Base-by-base conservation (phyloP, 2,888 invertebrate species). In the Chrysina gloriosa region DNA sequence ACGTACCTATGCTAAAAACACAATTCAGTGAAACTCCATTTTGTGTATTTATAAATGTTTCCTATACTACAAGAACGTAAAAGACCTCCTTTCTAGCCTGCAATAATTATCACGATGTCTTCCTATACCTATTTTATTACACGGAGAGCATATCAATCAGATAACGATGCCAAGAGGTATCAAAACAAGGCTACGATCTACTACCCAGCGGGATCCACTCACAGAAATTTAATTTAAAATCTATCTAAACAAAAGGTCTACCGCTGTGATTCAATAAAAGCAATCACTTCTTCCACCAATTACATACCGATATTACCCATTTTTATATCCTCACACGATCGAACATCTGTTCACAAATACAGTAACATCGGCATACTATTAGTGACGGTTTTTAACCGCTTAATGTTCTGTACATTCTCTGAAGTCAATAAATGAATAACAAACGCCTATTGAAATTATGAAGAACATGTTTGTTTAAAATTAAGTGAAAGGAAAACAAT, bases 211-310 rank as follows among this genome's bases (percentile, higher is more conserved):
- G 72, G 73, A 58, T 69, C 67, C 69, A 69, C 70, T 68, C 72
- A 69, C 66, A 69, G 72, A 79, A 79, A 79, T 80, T 80, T 79
- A 80, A 79, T 80, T 79, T 80, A 77, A 77, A 78, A 76, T 78
- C 77, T 73, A 76, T 75, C 77, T 76, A 74, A 78, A 80, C 77
- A 80, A 79, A 77, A 77, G 77, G 78, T 76, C 79, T 72, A 77
- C 80, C 79, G 80, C 80, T 80, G 81, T 70, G 81, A 80, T 80
- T 78, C 81, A 80, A 80, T 80, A 79, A 79, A 29, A 61, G 29
- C 58, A 61, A 61, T 61, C 42, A 27, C 42, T 45, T 61, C 77
- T 79, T 79, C 76, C 79, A 78, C 78, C 79, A 79, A 79, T 79
- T 79, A 79, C 77, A 76, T 75, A 77, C 75, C 77, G 72, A 73